Evolutionary conservation across 2,888 invertebrate genomes (phyloP).

Genomic region (Resseliella maxima): DNA sequence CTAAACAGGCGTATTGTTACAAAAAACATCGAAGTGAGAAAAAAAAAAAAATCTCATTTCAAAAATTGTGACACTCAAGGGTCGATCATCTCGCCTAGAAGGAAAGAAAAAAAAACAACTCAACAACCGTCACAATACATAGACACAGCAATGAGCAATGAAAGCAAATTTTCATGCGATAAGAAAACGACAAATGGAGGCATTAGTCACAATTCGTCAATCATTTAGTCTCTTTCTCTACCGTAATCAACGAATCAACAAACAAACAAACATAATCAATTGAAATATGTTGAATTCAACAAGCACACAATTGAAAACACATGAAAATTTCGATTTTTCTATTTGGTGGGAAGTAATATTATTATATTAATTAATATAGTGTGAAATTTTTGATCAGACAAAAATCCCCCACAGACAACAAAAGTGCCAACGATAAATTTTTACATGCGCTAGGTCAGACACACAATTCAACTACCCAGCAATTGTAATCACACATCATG

Average conservation of each 20-base stretch:
- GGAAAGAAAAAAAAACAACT: neutral
- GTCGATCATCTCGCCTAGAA: conserved; percentile 33
- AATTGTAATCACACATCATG: neutral
- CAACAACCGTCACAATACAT: neutral
- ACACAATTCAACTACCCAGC: neutral
- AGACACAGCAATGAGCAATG: neutral
- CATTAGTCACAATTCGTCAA: conserved; percentile 31
- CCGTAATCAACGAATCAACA: no score
- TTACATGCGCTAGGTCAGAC: neutral
- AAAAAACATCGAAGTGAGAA: neutral
- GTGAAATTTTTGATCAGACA: neutral
- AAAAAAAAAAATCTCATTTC: neutral
- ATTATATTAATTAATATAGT: no score
- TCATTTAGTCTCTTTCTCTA: neutral
- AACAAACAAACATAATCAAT: neutral
- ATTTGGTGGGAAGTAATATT: no score
- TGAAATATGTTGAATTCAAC: no score
- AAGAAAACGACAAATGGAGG: neutral
- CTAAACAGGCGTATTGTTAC: neutral
- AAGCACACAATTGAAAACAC: no score
- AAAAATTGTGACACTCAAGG: conserved; percentile 7
- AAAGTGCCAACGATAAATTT: neutral
- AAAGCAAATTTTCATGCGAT: neutral
- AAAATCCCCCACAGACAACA: neutral
- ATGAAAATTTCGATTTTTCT: no score